Conservation (phyloP, 2,797 vertebrate genomes). For the Myotis planiceps region DNA sequence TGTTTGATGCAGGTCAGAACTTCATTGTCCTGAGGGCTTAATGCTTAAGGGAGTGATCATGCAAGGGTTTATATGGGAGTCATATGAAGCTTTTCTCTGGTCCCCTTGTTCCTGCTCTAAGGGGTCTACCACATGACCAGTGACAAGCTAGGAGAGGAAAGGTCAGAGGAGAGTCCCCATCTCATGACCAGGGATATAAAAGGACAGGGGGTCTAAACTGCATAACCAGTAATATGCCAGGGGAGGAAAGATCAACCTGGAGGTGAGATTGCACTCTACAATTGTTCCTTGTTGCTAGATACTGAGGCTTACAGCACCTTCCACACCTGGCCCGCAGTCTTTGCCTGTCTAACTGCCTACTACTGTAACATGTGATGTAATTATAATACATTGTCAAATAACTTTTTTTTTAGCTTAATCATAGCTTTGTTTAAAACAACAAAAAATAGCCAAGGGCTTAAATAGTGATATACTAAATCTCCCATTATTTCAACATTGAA, state of each 20-base stretch:
- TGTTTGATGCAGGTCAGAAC: not conserved
- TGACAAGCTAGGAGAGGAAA: not conserved
- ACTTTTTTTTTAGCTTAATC: not conserved
- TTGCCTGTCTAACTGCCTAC: not conserved
- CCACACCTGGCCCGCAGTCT: not conserved
- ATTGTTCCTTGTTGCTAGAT: not conserved
- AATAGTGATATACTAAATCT: not conserved
- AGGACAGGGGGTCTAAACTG: not conserved
- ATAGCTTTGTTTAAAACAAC: conserved; percentile 3
- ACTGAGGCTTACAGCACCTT: not conserved
- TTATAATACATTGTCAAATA: not conserved
- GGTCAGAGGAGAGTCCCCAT: not conserved
- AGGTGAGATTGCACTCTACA: not conserved
- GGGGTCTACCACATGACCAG: not conserved
- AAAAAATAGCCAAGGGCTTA: not conserved
- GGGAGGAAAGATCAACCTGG: not conserved
- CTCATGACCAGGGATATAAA: not conserved
- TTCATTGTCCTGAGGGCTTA: not conserved
- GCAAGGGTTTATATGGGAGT: not conserved
- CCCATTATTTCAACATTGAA: not conserved
- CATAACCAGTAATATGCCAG: not conserved
- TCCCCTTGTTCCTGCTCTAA: no score
- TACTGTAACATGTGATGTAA: not conserved
- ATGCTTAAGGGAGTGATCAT: not conserved
- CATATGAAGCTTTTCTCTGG: not conserved